These are phyloP conservation scores for Bombus terrestris DNA, from an alignment of 1,140 invertebrate species.

Conservation along the genomic window DNA sequence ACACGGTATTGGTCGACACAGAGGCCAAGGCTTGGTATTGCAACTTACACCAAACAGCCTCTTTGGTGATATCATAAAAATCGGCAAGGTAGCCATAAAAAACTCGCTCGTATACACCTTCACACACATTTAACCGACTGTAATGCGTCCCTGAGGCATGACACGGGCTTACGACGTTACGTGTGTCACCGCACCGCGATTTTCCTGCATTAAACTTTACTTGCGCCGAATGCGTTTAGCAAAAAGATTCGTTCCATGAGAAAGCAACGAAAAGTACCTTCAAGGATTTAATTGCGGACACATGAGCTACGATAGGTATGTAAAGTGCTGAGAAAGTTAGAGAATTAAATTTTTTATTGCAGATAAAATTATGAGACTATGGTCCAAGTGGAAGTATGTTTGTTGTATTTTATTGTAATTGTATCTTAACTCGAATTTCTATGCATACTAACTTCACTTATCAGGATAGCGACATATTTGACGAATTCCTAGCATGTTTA, in stretches of 20 bases:
- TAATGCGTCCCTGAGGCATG: not conserved
- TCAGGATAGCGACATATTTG: too few relatives aligned
- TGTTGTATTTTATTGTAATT: too few relatives aligned
- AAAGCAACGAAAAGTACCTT: not conserved
- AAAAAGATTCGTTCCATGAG: not conserved
- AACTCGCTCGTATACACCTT: constrained; percentile 10
- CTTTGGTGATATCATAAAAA: constrained; percentile 56
- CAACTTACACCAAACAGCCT: not conserved
- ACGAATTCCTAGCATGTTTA: too few relatives aligned
- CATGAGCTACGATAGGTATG: not conserved
- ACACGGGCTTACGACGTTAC: not conserved
- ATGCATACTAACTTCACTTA: too few relatives aligned
- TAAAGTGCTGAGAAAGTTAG: not conserved
- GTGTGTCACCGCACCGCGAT: not conserved
- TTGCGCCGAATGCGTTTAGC: not conserved
- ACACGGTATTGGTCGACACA: not conserved
- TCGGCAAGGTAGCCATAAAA: constrained; percentile 44
- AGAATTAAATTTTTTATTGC: not conserved
- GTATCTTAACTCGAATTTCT: too few relatives aligned
- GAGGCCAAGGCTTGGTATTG: too few relatives aligned
- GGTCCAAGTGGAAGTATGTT: too few relatives aligned
- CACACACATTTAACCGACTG: not conserved
- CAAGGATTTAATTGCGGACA: constrained; percentile 2
- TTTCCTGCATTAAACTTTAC: constrained; percentile 41
- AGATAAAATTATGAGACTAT: not conserved